Conservation (phyloP, 2,888 invertebrate species). For the Pseudoips prasinana region DNA sequence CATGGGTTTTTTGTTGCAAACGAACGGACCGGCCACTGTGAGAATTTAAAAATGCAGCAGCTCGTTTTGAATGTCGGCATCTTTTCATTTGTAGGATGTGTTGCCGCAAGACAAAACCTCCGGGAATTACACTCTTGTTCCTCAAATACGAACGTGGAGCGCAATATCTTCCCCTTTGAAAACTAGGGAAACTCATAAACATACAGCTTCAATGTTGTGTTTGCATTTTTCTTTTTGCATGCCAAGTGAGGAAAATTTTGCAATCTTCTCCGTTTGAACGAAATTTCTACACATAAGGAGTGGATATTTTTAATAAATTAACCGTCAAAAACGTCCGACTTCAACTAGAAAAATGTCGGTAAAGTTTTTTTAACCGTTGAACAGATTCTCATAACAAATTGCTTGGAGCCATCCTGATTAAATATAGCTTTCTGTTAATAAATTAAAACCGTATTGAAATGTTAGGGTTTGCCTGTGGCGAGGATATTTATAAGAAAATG, state of each 20-base stretch:
- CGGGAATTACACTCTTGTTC: constrained; percentile 74
- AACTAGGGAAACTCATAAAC: constrained; percentile 68
- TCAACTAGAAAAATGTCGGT: too few relatives aligned
- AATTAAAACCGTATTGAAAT: too few relatives aligned
- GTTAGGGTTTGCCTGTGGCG: too few relatives aligned
- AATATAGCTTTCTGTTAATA: too few relatives aligned
- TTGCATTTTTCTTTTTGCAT: constrained; percentile 48
- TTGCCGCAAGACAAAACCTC: constrained; percentile 74
- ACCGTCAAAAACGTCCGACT: too few relatives aligned
- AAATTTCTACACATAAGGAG: too few relatives aligned
- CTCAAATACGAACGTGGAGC: constrained; percentile 66
- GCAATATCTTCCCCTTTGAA: constrained; percentile 74
- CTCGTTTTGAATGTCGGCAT: constrained; percentile 63
- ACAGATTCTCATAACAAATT: too few relatives aligned
- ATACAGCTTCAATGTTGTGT: constrained; percentile 60
- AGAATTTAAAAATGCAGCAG: constrained; percentile 69
- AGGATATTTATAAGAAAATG: too few relatives aligned
- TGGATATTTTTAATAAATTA: too few relatives aligned
- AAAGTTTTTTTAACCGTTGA: too few relatives aligned
- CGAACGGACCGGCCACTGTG: constrained; percentile 42
- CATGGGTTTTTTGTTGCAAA: constrained; percentile 38
- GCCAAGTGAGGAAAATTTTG: constrained; percentile 40
- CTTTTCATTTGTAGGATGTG: constrained; percentile 71
- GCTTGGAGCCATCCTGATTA: too few relatives aligned
- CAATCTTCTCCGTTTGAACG: too few relatives aligned